Percentiles rank a stretch among this genome's conserved stretches.
phyloP scores from a whole-genome alignment of 2,888 invertebrate species.

The Leptopilina syphax region DNA sequence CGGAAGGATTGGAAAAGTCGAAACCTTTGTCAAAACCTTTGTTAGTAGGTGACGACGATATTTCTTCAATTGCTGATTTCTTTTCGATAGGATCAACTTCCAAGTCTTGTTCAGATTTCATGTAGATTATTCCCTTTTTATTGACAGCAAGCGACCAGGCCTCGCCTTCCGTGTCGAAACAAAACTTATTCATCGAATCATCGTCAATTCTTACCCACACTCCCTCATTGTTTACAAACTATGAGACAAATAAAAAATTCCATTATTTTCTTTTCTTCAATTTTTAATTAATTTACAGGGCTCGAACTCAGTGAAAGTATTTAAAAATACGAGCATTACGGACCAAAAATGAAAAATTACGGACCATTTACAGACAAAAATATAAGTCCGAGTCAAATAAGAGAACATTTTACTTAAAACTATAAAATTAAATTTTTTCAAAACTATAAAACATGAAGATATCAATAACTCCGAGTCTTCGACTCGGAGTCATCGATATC shows the following conservation, averaged over 20 bases:
- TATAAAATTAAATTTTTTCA: no score
- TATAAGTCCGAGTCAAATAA: no score
- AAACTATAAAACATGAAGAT: no score
- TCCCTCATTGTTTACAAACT: conserved; percentile 81
- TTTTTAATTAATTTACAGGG: no score
- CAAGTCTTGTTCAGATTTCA: conserved; percentile 79
- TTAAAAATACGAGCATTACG: no score
- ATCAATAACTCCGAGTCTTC: no score
- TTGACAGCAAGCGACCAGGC: conserved; percentile 86
- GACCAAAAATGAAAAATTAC: no score
- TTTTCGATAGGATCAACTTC: conserved; percentile 68
- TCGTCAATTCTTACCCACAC: conserved; percentile 83
- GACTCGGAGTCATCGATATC: no score
- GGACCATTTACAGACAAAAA: no score
- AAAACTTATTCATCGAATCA: conserved; percentile 82
- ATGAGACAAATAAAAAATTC: not conserved
- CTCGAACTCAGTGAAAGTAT: no score
- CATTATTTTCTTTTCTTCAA: no score
- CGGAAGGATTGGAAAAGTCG: conserved; percentile 78
- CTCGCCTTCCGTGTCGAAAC: conserved; percentile 83
- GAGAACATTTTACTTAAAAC: no score
- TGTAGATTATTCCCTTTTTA: conserved; percentile 81
- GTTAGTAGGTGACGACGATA: conserved; percentile 64
- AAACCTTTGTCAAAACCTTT: conserved; percentile 77
- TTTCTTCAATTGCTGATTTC: conserved; percentile 61